These are phyloP conservation scores for Halcyon badia DNA, from an alignment of 2,797 vertebrate genomes.

Conservation along the genomic window DNA sequence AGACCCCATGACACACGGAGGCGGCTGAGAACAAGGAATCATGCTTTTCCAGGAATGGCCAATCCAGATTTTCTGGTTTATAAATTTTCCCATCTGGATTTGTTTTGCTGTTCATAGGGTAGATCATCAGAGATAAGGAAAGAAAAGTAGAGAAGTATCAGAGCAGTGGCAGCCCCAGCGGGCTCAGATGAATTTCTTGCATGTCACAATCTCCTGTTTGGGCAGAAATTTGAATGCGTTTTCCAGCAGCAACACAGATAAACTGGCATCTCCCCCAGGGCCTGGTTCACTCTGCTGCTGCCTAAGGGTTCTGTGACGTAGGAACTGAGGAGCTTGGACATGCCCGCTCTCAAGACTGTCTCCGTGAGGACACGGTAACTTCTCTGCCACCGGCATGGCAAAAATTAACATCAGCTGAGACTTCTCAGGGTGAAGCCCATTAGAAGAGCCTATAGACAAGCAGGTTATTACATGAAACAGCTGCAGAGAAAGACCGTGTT, in stretches of 20 bases:
- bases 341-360: constrained; percentile 13
- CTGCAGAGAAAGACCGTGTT: background rate
- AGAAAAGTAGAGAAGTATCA: constrained; percentile 37
- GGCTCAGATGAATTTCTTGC: constrained; percentile 48
- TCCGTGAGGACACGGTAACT: background rate
- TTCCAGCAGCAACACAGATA: constrained; percentile 45
- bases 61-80: constrained; percentile 76
- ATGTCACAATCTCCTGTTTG: constrained; percentile 55
- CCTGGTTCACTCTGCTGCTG: constrained; percentile 31
- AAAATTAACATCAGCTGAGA: background rate
- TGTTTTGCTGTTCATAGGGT: constrained; percentile 49
- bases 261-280: constrained; percentile 25
- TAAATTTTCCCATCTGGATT: constrained; percentile 68
- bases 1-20: constrained; percentile 69
- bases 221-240: constrained; percentile 63
- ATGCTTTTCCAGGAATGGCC: constrained; percentile 58
- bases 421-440: background rate
- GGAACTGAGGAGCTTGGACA: constrained; percentile 24
- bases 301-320: background rate
- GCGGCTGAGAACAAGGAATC: constrained; percentile 56
- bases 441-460: background rate
- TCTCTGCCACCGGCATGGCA: background rate
- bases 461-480: background rate
- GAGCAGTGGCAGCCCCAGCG: constrained; percentile 37
- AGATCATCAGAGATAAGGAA: constrained; percentile 63